Conservation (phyloP, 2,797 vertebrate genomes). For the Threskiornis aethiopicus region DNA sequence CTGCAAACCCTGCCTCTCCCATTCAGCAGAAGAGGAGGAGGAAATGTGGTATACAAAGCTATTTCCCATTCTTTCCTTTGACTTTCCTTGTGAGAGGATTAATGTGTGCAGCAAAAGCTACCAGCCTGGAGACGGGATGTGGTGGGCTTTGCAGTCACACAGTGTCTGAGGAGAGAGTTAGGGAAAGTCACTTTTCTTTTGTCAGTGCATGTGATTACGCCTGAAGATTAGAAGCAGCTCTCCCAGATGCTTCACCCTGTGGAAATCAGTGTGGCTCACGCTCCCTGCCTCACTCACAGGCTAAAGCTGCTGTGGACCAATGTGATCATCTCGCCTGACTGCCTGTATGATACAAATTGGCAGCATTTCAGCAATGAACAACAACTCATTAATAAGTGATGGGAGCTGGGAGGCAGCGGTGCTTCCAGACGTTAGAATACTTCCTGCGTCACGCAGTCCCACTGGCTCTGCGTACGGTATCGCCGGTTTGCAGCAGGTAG, state of each 20-base stretch:
- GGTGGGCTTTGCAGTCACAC: not conserved
- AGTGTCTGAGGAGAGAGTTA: not conserved
- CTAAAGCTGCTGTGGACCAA: not conserved
- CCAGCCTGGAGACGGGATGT: not conserved
- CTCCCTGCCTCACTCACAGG: not conserved
- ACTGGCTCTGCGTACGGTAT: not conserved
- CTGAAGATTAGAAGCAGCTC: not conserved
- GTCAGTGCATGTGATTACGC: not conserved
- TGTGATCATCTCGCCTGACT: not conserved
- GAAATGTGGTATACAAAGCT: not conserved
- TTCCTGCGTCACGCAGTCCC: fast-evolving
- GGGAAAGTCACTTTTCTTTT: not conserved
- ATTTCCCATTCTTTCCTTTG: not conserved
- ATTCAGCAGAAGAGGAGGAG: not conserved
- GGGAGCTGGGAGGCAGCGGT: not conserved
- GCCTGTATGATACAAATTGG: not conserved
- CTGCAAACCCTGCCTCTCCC: not conserved
- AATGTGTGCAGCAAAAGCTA: not conserved
- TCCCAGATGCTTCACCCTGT: not conserved
- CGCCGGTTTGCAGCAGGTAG: not conserved
- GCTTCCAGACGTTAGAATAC: fast-evolving
- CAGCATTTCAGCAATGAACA: not conserved
- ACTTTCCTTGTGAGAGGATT: not conserved
- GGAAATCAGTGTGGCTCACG: not conserved
- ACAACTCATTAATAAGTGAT: not conserved